Evolutionary conservation across 1,140 invertebrate species (phyloP), one percentile per base, ranked within the genome.

Genomic region (Monomorium pharaonis): DNA sequence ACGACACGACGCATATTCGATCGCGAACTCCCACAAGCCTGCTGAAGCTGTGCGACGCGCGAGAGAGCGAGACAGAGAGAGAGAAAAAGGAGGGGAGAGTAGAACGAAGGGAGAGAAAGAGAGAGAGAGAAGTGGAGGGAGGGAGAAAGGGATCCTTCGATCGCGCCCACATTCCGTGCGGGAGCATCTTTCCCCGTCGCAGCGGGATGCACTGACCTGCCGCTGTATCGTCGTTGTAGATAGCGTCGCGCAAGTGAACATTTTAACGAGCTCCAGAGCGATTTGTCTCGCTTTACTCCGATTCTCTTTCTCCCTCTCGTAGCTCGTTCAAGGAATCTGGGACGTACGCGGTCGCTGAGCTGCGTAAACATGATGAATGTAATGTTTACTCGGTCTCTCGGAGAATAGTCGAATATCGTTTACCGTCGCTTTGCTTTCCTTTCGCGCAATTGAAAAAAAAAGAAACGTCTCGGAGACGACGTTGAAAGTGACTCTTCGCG

Each of bases 121-220:
- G 30, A 58, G n/a, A 33, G 49, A 12, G 60, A 63, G n/a, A 4
- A 47, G 47, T 2, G 47, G 47, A 49, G 47, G 47, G 16, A 18
- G 18, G 49, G 18, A 37, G 75, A 16, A n/a, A n/a, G 27, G 21
- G 69, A 80, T 78, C 74, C 83, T 88, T 90, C 86, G 89, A 90
- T 90, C 86, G 77, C 84, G 76, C 74, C 81, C 83, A 90, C 83
- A 90, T 90, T 90, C 86, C 88, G 54, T 63, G 18, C 86, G 44
- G 49, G 60, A 80, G 63, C 84, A 89, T 90, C 74, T 72, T 86
- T 84, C 75, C 47, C 30, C 60, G 63, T 78, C 72, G 76, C 24
- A 70, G 85, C 74, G 67, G 63, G 51, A 86, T 88, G 56, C 78
- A 88, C 84, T 88, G 89, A 90, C 84, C 78, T 72, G 67, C 10